These are phyloP conservation scores for Hemiscyllium ocellatum DNA, from an alignment of 2,113 vertebrate species.

Conservation along the genomic window DNA sequence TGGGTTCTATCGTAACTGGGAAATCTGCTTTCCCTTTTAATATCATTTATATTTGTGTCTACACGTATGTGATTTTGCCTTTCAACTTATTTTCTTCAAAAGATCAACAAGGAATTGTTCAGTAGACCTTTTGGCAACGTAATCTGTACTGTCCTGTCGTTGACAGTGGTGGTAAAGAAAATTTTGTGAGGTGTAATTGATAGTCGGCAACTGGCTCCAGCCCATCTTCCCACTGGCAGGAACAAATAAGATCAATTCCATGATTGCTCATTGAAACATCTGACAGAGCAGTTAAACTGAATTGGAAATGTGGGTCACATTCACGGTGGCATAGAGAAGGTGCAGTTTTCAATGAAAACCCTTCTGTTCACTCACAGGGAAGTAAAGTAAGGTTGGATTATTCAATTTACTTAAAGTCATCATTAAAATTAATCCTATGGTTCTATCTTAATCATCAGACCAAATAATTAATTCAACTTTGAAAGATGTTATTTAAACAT, in stretches of 20 bases:
- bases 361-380: neutral
- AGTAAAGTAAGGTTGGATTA: neutral
- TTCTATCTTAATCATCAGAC: neutral
- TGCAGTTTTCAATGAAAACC: neutral
- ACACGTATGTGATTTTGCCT: neutral
- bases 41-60: neutral
- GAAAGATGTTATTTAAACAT: neutral
- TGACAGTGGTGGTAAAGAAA: neutral
- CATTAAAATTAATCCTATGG: neutral
- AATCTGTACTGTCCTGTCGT: neutral
- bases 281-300: neutral
- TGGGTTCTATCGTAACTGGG: neutral
- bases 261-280: neutral
- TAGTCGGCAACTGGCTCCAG: neutral
- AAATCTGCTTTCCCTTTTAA: neutral
- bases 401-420: neutral
- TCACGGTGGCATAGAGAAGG: neutral
- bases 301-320: neutral
- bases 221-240: neutral
- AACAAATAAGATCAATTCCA: neutral
- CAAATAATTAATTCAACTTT: neutral
- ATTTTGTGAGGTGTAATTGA: neutral
- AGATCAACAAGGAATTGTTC: neutral
- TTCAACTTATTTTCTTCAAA: neutral
- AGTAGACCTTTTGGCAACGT: neutral